Evolutionary conservation across 2,888 invertebrate species (phyloP).

Genomic region (Hofmannophila pseudospretella): DNA sequence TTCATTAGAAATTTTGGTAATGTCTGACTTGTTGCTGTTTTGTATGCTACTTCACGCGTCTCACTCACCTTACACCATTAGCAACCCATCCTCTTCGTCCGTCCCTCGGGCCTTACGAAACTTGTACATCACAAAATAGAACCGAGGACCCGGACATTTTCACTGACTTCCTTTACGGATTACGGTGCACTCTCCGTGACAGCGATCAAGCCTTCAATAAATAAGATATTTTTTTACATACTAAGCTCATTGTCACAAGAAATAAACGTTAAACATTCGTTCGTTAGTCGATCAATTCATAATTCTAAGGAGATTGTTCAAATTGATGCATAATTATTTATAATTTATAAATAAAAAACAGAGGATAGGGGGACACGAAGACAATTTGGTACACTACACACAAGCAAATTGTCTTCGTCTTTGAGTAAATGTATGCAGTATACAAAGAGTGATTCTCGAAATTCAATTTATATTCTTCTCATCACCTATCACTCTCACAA

Average conservation of each 20-base stretch:
- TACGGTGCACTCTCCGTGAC: slow-evolving; percentile 19
- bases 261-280: slow-evolving; percentile 12
- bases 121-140: slow-evolving; percentile 28
- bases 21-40: too few relatives aligned
- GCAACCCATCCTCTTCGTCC: slow-evolving; percentile 28
- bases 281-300: slow-evolving; percentile 23
- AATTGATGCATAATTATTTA: slow-evolving; percentile 18
- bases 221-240: slow-evolving; percentile 19
- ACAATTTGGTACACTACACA: slow-evolving; percentile 22
- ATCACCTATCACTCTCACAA: too few relatives aligned
- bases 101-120: slow-evolving; percentile 14
- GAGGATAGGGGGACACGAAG: slow-evolving; percentile 40
- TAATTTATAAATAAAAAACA: slow-evolving; percentile 26
- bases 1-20: too few relatives aligned
- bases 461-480: too few relatives aligned
- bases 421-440: too few relatives aligned
- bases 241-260: slow-evolving; percentile 21
- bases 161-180: slow-evolving; percentile 19
- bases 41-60: too few relatives aligned
- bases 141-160: slow-evolving; percentile 28
- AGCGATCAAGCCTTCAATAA: slow-evolving; percentile 33
- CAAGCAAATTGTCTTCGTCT: too few relatives aligned
- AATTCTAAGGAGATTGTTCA: slow-evolving; percentile 6
- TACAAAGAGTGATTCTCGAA: too few relatives aligned
- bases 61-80: slow-evolving; percentile 25